These are phyloP conservation scores for Hirtodrosophila histrioides DNA, from an alignment of 2,888 invertebrate species.

Conservation along the genomic window DNA sequence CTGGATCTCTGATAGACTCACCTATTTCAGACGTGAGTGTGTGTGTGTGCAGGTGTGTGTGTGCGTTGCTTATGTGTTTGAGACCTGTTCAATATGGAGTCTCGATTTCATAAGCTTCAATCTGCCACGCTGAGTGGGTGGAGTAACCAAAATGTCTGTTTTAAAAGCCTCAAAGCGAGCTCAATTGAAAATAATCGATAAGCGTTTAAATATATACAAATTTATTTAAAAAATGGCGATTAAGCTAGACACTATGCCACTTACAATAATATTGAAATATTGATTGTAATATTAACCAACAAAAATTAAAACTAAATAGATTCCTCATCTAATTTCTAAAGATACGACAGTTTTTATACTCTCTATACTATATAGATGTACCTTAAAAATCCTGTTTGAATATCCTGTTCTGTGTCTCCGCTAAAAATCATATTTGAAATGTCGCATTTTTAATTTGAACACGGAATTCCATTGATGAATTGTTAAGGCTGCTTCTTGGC, in stretches of 20 bases:
- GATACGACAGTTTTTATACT: no score
- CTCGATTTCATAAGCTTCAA: conserved; percentile 21
- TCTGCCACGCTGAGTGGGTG: conserved; percentile 41
- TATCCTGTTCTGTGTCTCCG: no score
- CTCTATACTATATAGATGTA: no score
- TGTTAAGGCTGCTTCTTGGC: conserved; percentile 14
- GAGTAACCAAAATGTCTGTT: conserved; percentile 18
- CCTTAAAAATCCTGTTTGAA: no score
- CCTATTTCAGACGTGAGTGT: background rate
- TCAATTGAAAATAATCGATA: no score
- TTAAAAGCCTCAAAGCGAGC: background rate
- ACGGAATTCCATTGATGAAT: conserved; percentile 78
- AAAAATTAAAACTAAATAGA: no score
- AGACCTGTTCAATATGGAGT: conserved; percentile 40
- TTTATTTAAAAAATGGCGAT: no score
- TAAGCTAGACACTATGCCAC: no score
- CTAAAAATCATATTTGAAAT: conserved; percentile 74
- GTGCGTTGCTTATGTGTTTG: conserved; percentile 1
- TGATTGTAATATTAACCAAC: no score
- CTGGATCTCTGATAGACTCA: conserved; percentile 53
- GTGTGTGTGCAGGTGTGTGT: conserved; percentile 12
- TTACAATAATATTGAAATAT: no score
- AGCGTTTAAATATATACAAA: no score
- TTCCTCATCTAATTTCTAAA: no score
- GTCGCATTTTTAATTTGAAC: conserved; percentile 66